phyloP scores from a whole-genome alignment of 2,888 invertebrate species.

The Drosophila monieri region DNA sequence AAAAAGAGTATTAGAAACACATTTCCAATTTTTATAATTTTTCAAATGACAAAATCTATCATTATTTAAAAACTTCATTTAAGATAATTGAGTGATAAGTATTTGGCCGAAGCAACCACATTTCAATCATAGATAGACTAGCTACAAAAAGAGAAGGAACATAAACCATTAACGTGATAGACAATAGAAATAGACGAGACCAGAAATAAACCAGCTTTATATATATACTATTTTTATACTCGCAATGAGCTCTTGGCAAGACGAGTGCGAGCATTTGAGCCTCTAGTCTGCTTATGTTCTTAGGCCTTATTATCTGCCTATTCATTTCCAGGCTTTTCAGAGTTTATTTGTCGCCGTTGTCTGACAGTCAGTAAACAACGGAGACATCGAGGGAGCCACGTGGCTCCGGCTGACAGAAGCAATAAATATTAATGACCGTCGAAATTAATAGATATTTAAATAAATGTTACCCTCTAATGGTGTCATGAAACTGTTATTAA shows the following conservation, averaged over 20 bases:
- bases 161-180: background rate
- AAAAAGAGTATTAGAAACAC: too few relatives aligned
- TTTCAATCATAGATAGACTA: too few relatives aligned
- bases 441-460: conserved; percentile 39
- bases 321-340: conserved; percentile 33
- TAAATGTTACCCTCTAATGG: conserved; percentile 46
- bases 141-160: too few relatives aligned
- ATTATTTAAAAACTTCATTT: too few relatives aligned
- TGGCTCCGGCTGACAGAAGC: conserved; percentile 41
- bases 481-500: conserved; percentile 67
- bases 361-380: conserved; percentile 8
- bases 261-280: conserved; percentile 13
- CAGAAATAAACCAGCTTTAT: background rate
- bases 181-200: conserved; percentile 21
- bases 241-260: conserved; percentile 6
- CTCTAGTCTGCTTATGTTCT: conserved; percentile 39
- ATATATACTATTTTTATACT: conserved; percentile 14
- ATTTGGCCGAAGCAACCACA: too few relatives aligned
- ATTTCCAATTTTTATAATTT: too few relatives aligned
- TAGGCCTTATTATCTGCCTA: conserved; percentile 48
- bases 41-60: too few relatives aligned
- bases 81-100: too few relatives aligned
- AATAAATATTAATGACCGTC: conserved; percentile 70
- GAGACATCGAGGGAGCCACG: conserved; percentile 32
- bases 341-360: background rate